These are phyloP conservation scores for pig (Sus scrofa) DNA, from an alignment of 2,113 vertebrate species.

Conservation along the genomic window T2T-Sscrofa CM000814.6:123622001-123622500, in stretches of 20 bases:
- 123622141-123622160: neutral
- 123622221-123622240: neutral
- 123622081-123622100: neutral
- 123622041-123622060: slow-evolving; percentile 44
- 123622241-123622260: neutral
- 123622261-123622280: neutral
- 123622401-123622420: neutral
- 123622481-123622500: slow-evolving; percentile 8
- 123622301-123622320: neutral
- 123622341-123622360: neutral
- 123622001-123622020: neutral
- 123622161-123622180: neutral
- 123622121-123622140: neutral
- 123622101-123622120: neutral
- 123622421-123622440: slow-evolving; percentile 7
- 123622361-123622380: neutral
- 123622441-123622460: neutral
- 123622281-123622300: neutral
- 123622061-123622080: neutral
- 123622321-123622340: neutral
- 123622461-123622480: neutral
- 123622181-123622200: neutral
- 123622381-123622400: neutral
- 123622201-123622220: neutral
- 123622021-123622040: neutral